phyloP scores from a whole-genome alignment of 2,888 invertebrate species.

The Microctonus aethiopoides region DNA sequence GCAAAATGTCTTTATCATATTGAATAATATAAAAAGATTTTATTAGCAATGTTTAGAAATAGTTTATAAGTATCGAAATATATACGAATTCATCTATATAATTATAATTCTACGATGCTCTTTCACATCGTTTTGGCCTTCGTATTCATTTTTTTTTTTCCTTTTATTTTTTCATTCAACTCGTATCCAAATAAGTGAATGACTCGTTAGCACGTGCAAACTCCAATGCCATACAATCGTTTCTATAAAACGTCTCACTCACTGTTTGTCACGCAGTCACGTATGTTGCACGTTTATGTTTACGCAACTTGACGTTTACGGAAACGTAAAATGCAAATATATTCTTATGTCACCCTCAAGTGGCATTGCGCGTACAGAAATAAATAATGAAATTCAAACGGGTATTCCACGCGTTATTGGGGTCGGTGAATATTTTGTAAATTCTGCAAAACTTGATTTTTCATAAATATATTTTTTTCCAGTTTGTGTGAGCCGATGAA shows the following conservation, averaged over 20 bases:
- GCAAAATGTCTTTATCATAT: constrained; percentile 40
- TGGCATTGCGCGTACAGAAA: constrained; percentile 2
- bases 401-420: not conserved
- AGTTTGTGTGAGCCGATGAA: no score
- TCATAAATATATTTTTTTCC: constrained; percentile 1
- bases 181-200: not conserved
- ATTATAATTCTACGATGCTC: not conserved
- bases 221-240: constrained; percentile 45
- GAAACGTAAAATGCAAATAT: constrained; percentile 47
- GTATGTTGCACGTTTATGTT: constrained; percentile 52
- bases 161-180: not conserved
- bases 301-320: constrained; percentile 50
- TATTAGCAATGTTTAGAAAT: not conserved
- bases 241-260: constrained; percentile 41
- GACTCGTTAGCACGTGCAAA: constrained; percentile 38
- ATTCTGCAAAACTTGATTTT: not conserved
- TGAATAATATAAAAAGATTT: constrained; percentile 5
- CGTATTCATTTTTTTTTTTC: not conserved
- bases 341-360: constrained; percentile 48
- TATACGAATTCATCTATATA: not conserved
- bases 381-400: constrained; percentile 1
- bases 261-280: constrained; percentile 61
- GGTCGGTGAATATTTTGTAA: constrained; percentile 7
- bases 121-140: not conserved
- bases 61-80: not conserved